Evolutionary conservation across 2,113 vertebrate genomes (phyloP), one percentile per base, ranked within the genome.

Genomic region (Nycticorax nycticorax): DNA sequence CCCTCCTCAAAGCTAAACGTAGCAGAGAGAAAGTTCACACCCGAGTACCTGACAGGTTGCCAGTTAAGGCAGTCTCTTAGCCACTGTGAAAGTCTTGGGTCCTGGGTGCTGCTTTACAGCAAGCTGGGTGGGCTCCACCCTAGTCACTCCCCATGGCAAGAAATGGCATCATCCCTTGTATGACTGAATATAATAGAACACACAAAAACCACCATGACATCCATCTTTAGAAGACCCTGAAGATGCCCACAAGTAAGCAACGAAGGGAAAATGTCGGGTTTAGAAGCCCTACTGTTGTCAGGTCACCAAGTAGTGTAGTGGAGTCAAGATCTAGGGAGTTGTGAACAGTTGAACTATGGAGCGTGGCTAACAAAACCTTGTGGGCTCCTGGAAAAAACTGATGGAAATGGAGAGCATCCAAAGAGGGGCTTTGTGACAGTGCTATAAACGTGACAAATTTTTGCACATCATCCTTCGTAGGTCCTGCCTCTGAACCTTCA

Each of bases 11-110:
- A 96, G 94, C 60, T 72, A 15, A 91, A 56, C 0, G 0, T 12
- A 95, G 82, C 92, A 83, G 74, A 92, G 72, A 62, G 52, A 91
- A 80, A 89, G 93, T 91, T 96, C 95, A 91, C 89, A 88, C 73
- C 92, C 37, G 6, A 68, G 33, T 11, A 64, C 57, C 81, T 96
- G 87, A 95, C 73, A 73, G 33, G n/a, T 16, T 96, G 93, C 94
- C 94, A 94, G 93, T 39, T 60, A 45, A 67, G 6, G 48, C 41
- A 86, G 45, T 37, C 47, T 81, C 6, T 5, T 63, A 86, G 88
- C 55, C 88, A 84, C 60, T 10, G 26, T 37, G 60, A 33, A 81
- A 73, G 5, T 50, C 56, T 35, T 41, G 64, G 79, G 32, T 56
- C 35, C 23, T 9, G 47, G 18, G 17, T 30, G 56, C 68, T 89